Evolutionary conservation across 2,888 invertebrate species (phyloP), one percentile per base, ranked within the genome.

Genomic region (Galerucella nymphaeae): DNA sequence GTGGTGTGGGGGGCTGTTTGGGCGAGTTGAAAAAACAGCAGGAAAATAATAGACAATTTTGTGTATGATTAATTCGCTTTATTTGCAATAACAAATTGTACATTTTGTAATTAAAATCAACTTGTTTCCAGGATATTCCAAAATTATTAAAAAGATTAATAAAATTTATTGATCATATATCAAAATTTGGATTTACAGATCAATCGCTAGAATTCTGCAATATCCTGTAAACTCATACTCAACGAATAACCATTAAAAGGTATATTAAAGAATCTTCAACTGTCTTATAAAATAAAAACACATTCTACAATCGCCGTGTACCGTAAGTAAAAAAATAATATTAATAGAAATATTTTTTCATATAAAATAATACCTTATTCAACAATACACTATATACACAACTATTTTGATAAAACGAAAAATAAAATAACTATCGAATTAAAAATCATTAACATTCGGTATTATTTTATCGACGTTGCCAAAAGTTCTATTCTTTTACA

Each of bases 41-140:
- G 23, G 23, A 23, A 2, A 23, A 23, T 23, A 23, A 23, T 23
- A 2, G 23, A 23, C 2, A 3, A 30, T 30, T 30, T 0, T 8
- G 8, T 14, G 20, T 11, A 65, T 69, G 45, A 70, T 69, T 73
- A 73, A 67, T 62, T 62, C 72, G 63, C 66, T 75, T 75, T 75
- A 75, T 73, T 75, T 75, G 72, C 73, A 68, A 73, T 75, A 75
- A 68, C 72, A 75, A 73, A 68, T 75, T 70, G 63, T 70, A 63
- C 65, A 66, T 71, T 71, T 74, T 67, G 71, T 73, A 69, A 66
- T 71, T 71, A 71, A 70, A 72, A 75, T 55, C 55, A 61, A 69
- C 68, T 66, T 61, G 68, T 71, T 71, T 66, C 45, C 62, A 53
- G 55, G 18, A 18, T 69, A 53, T 55, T 53, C 42, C n/a, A 61